Base-by-base conservation (phyloP, 2,888 invertebrate species). In the Cyaniris semiargus region DNA sequence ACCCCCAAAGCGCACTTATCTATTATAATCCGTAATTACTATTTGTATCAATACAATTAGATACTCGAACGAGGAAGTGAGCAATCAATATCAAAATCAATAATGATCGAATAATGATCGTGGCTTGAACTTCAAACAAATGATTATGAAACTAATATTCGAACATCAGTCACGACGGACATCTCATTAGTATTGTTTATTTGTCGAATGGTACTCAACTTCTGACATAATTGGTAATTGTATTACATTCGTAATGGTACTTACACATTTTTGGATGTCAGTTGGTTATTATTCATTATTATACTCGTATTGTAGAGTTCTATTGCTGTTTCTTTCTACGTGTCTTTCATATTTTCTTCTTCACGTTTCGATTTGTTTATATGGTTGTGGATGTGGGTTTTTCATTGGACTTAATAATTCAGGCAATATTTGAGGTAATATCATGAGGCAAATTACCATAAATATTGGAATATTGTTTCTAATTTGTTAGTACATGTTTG, bases 81-180 rank as follows among this genome's bases (percentile, higher is more conserved):
- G 86, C 89, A 89, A 88, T 92, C 90, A 90, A 89, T 90, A 91
- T 90, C 87, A 83, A 88, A 91, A 89, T 89, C 89, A 86, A 90
- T 90, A 44, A 44, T 72, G 38, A 71, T 71, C 38, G 84, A 79
- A 82, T 90, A 91, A 89, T 89, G 89, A 90, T 89, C 88, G 86
- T 86, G 86, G 83, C 84, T 53, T 53, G 53, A 53, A 53, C 53
- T 53, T 88, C 84, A 86, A 88, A 89, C 88, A 89, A 87, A 90
- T 87, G 86, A 87, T 90, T 91, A 87, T 90, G 90, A 91, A 92
- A 90, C 87, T 86, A 87, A 88, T 89, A 88, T 86, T 85, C 84
- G 85, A 83, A 82, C 80, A 79, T 79, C 83, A 84, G 83, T 87
- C 87, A 88, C 85, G 86, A 84, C 88, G 82, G 89, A 90, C 84